Evolutionary conservation across 2,797 vertebrate genomes (phyloP).

Genomic region (Argya squamiceps): DNA sequence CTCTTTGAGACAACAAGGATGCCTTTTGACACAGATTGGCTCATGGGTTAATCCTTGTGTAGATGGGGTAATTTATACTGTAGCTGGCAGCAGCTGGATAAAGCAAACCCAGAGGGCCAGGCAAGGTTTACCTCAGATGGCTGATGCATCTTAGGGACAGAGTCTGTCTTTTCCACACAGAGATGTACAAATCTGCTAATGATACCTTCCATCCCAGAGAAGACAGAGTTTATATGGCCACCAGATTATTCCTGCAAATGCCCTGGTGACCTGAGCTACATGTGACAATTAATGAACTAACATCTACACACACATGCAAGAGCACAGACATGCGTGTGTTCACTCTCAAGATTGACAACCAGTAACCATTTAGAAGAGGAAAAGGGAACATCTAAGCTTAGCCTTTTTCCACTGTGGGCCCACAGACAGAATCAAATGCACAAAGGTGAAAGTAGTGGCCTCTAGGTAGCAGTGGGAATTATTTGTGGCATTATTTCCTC

Average conservation of each 20-base stretch:
- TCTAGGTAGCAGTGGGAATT: neutral
- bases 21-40: constrained; percentile 1
- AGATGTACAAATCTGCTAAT: neutral
- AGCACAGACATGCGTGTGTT: too few relatives aligned
- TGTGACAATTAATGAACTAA: neutral
- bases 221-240: neutral
- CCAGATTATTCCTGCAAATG: neutral
- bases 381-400: neutral
- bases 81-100: neutral
- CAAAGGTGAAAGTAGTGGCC: neutral
- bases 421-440: neutral
- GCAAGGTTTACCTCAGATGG: neutral
- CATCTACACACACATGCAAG: neutral
- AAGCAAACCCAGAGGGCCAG: neutral
- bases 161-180: neutral
- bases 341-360: neutral
- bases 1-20: neutral
- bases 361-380: neutral
- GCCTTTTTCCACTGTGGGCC: neutral
- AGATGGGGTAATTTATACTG: neutral
- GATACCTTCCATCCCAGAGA: neutral
- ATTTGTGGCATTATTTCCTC: neutral
- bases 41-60: constrained; percentile 24
- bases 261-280: neutral
- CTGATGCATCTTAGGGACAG: neutral